These are phyloP conservation scores for Marmota flaviventris DNA, from an alignment of 2,113 vertebrate genomes.

Conservation along the genomic window DNA sequence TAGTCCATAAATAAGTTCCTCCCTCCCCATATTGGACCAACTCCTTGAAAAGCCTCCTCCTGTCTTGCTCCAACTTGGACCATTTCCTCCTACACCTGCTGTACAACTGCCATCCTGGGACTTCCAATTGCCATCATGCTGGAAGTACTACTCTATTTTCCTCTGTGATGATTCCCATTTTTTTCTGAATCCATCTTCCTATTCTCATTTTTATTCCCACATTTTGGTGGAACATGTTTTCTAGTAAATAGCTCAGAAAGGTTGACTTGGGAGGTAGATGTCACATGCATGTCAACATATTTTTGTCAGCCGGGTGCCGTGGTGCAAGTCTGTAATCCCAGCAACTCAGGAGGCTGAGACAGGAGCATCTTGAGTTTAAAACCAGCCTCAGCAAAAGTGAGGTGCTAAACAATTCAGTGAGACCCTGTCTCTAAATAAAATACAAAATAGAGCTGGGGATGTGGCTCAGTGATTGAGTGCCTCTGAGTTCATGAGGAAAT, in stretches of 20 bases:
- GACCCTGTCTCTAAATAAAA: no score
- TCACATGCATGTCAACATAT: not conserved
- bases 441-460: no score
- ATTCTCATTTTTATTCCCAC: not conserved
- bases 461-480: no score
- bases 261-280: not conserved
- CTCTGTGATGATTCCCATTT: not conserved
- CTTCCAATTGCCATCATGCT: not conserved
- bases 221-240: slow-evolving; percentile 8
- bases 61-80: not conserved
- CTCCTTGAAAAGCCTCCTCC: not conserved
- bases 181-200: not conserved
- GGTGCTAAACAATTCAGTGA: no score
- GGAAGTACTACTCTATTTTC: not conserved
- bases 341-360: no score
- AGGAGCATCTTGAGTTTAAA: no score
- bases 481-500: not conserved
- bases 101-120: not conserved
- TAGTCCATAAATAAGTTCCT: not conserved
- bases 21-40: not conserved
- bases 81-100: not conserved
- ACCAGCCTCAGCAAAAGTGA: no score
- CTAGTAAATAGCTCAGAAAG: slow-evolving; percentile 4
- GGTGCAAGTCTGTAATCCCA: no score
- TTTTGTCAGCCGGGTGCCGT: not conserved